Percentiles rank a stretch among this genome's conserved stretches.
Evolutionary conservation across 2,113 vertebrate species (phyloP).

Genomic region (Tachycineta bicolor): DNA sequence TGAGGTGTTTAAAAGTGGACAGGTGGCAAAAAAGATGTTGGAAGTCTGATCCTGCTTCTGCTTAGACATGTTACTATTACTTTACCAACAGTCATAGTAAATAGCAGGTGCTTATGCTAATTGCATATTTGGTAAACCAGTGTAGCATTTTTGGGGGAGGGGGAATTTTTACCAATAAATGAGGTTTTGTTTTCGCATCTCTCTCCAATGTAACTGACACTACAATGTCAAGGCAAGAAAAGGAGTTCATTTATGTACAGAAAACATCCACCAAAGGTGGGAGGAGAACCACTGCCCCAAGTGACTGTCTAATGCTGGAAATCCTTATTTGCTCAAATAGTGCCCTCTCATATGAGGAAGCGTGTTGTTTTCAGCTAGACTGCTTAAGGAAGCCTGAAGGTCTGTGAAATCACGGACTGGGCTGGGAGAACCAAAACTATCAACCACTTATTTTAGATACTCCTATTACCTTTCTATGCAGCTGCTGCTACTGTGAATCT

Average conservation of each 20-base stretch:
- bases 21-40: not conserved
- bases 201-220: not conserved
- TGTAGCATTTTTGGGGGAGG: not conserved
- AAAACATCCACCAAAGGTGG: not conserved
- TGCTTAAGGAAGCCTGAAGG: not conserved
- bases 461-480: not conserved
- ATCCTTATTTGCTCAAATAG: not conserved
- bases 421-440: not conserved
- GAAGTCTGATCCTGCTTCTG: not conserved
- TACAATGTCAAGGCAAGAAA: not conserved
- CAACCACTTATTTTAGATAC: not conserved
- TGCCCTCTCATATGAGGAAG: not conserved
- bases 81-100: not conserved
- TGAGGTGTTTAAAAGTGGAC: not conserved
- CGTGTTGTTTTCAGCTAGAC: not conserved
- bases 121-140: accelerated
- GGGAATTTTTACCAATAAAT: not conserved
- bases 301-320: not conserved
- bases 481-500: not conserved
- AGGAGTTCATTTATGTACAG: not conserved
- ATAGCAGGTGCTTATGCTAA: not conserved
- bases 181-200: not conserved
- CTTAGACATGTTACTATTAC: not conserved
- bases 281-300: not conserved
- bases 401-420: not conserved